Percentiles rank a stretch among this genome's conserved stretches.
Conservation (phyloP, 2,113 vertebrate species). For the Phalacrocorax carbo region DNA sequence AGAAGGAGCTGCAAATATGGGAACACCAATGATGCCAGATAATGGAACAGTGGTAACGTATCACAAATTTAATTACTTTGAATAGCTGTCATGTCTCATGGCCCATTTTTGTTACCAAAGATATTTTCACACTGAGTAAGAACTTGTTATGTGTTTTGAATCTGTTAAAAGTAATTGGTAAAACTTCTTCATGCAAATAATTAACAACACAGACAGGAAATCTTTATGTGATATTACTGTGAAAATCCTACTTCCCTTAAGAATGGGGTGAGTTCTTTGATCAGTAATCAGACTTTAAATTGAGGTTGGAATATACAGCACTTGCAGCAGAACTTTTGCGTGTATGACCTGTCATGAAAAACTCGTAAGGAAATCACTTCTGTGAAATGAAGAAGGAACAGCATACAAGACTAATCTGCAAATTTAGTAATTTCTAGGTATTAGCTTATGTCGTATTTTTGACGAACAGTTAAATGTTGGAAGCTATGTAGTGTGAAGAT, state of each 20-base stretch:
- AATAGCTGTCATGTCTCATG: conserved; percentile 61
- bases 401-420: not conserved
- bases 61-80: conserved; percentile 75
- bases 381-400: not conserved
- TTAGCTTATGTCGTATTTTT: not conserved
- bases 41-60: conserved; percentile 98
- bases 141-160: not conserved
- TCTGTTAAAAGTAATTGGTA: not conserved
- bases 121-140: conserved; percentile 76
- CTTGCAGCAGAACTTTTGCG: not conserved
- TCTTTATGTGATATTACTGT: not conserved
- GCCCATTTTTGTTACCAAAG: conserved; percentile 65
- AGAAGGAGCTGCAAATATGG: conserved; percentile 91
- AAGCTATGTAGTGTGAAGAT: conserved; percentile 75
- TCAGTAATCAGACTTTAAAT: not conserved
- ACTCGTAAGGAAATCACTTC: not conserved
- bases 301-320: not conserved
- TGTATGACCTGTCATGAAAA: not conserved
- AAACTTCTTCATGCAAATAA: not conserved
- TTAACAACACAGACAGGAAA: not conserved
- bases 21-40: conserved; percentile 91
- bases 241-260: not conserved
- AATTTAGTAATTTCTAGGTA: not conserved
- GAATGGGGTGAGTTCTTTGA: not conserved
- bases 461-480: not conserved